These are phyloP conservation scores for Listrodromus nycthemerus DNA, from an alignment of 2,888 invertebrate species.

Conservation along the genomic window DNA sequence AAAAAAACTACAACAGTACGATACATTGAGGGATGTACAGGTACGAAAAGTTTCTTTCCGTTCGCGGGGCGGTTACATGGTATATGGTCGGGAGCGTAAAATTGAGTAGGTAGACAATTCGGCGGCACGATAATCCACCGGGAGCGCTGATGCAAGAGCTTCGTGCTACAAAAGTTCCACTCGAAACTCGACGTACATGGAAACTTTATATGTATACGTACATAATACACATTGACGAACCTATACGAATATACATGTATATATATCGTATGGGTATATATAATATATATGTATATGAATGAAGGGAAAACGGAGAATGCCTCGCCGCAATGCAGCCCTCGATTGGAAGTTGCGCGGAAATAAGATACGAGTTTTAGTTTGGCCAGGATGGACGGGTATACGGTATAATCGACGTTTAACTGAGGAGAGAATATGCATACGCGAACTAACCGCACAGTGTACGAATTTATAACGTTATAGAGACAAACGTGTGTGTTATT, in stretches of 20 bases:
- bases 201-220: constrained; percentile 23
- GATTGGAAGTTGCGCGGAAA: constrained; percentile 68
- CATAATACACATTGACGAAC: constrained; percentile 25
- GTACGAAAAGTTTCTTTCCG: constrained; percentile 61
- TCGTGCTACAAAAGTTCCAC: constrained; percentile 57
- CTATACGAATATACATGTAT: not conserved
- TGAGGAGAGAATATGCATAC: constrained; percentile 9
- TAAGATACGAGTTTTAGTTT: constrained; percentile 61
- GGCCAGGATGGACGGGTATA: constrained; percentile 21
- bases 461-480: not conserved
- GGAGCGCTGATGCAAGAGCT: constrained; percentile 54
- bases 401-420: constrained; percentile 39
- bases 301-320: constrained; percentile 58
- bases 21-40: constrained; percentile 28
- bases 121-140: constrained; percentile 62
- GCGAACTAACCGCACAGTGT: not conserved
- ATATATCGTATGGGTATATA: constrained; percentile 1
- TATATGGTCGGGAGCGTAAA: constrained; percentile 51
- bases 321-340: constrained; percentile 73
- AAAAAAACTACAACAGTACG: constrained; percentile 32
- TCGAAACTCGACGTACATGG: constrained; percentile 36
- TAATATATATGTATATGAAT: constrained; percentile 20
- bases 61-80: not conserved
- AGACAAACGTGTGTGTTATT: constrained; percentile 15
- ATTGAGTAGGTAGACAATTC: constrained; percentile 64